Conservation (phyloP, 2,797 vertebrate genomes). For the Octomys mimax region DNA sequence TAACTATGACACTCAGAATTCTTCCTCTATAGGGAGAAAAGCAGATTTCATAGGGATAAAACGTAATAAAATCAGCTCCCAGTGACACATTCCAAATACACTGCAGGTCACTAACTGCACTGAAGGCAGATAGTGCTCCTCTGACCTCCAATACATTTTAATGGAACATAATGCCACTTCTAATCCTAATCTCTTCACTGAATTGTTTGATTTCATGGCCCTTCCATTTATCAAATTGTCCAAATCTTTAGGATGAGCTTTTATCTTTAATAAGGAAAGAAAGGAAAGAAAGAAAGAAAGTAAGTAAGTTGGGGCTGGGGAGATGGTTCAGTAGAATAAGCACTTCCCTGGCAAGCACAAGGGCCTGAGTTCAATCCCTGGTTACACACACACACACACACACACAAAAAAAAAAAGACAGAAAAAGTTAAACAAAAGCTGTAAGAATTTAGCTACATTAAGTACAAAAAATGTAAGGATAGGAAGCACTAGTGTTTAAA, state of each 20-base stretch:
- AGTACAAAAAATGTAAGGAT: not conserved
- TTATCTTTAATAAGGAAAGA: not conserved
- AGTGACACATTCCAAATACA: not conserved
- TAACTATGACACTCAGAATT: not conserved
- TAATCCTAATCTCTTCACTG: not conserved
- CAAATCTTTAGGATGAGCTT: not conserved
- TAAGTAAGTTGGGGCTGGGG: no score
- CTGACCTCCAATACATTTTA: not conserved
- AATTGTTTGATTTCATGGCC: conserved; percentile 15
- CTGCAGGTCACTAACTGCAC: not conserved
- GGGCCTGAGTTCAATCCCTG: no score
- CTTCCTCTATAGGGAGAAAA: not conserved
- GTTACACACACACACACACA: no score
- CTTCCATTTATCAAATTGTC: not conserved
- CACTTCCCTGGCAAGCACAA: no score
- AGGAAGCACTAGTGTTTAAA: not conserved
- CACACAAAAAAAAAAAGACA: no score
- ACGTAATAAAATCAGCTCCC: not conserved
- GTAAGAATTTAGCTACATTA: not conserved
- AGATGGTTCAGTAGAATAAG: no score
- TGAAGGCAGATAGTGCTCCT: not conserved
- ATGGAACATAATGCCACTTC: not conserved
- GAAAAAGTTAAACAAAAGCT: not conserved
- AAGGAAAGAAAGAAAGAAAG: no score
- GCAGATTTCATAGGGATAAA: not conserved